Evolutionary conservation across 2,113 vertebrate species (phyloP), one percentile per base, ranked within the genome.

Genomic region (Ptilonorhynchus violaceus): DNA sequence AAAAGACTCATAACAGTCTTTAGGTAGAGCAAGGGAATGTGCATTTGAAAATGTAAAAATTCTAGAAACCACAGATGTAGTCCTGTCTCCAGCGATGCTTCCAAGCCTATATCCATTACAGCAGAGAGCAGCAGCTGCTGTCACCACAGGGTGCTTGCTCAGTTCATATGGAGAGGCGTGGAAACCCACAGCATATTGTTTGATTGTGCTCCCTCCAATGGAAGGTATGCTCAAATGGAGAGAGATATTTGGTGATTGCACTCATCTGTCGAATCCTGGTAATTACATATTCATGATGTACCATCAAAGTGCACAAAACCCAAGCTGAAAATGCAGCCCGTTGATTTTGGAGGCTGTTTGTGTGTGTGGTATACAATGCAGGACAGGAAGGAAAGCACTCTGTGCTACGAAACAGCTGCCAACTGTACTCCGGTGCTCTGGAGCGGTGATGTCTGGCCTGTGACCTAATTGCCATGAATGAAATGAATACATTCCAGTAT

Each of bases 341-440:
- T 72, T 76, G 35, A 33, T 91, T 92, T 53, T 69, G 46, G 22
- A 82, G 35, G 28, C 42, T 84, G 21, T 87, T 77, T 62, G 7
- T 23, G 3, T 67, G 31, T 7, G 55, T n/a, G 8, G 10, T 77
- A 41, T 27, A 86, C 39, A 62, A 49, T 25, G 14, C 28, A 64
- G n/a, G 14, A n/a, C 30, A 44, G n/a, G 30, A 69, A 76, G 24
- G 24, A 59, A 64, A 73, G 23, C 2, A 1, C 18, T 80, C 10
- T 28, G 7, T 66, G n/a, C n/a, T 49, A 21, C 50, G 23, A 37
- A n/a, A 11, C 5, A 44, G 16, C 50, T 69, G 58, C 35, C 52
- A 63, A 42, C 8, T 50, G 4, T 31, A 10, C 23, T 67, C 0
- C 0, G 1, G 18, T 24, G 14, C 37, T 80, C 66, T 69, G 50